Percentiles rank a stretch among this genome's conserved stretches.
phyloP scores from a whole-genome alignment of 2,797 vertebrate species.

The Trichosurus vulpecula region DNA sequence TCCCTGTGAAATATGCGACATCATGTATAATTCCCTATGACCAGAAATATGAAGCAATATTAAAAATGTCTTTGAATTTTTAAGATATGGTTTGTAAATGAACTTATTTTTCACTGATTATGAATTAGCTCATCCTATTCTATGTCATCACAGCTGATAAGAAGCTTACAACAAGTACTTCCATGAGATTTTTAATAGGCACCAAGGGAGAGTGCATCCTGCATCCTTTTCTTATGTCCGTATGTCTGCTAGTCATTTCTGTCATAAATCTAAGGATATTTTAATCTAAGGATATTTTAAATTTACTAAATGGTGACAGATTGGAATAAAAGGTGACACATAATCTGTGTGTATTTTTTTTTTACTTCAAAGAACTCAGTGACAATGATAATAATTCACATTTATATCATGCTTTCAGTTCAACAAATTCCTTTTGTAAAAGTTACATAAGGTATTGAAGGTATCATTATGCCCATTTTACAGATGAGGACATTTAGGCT shows the following conservation, averaged over 20 bases:
- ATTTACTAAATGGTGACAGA: background rate
- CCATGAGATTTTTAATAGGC: slow-evolving; percentile 69
- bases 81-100: slow-evolving; percentile 66
- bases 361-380: background rate
- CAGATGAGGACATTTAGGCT: background rate
- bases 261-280: slow-evolving; percentile 4
- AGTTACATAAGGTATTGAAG: background rate
- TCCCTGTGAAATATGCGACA: background rate
- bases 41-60: slow-evolving; percentile 49
- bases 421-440: background rate
- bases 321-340: background rate
- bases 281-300: background rate
- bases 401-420: background rate
- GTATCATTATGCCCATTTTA: background rate
- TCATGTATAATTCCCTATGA: background rate
- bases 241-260: background rate
- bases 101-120: slow-evolving; percentile 72
- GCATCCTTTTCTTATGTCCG: slow-evolving; percentile 62
- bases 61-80: slow-evolving; percentile 60
- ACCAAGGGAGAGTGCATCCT: slow-evolving; percentile 53
- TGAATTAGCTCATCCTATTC: slow-evolving; percentile 75
- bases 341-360: background rate
- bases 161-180: slow-evolving; percentile 79
- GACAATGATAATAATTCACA: background rate
- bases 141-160: slow-evolving; percentile 80